Conservation (phyloP, 2,113 vertebrate genomes). For the pig (Sus scrofa) region DNA sequence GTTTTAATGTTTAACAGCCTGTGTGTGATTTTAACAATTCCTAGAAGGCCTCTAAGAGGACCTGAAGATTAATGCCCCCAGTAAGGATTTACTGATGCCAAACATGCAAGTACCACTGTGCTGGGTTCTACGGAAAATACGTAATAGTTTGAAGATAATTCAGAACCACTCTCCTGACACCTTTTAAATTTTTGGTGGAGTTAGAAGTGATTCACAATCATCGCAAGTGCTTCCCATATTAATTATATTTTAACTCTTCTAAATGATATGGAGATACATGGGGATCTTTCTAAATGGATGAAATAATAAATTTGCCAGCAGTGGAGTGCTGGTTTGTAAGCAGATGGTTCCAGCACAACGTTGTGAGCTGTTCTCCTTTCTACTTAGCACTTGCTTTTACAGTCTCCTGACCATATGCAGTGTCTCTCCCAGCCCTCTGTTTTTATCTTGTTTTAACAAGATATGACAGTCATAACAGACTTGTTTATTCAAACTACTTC, state of each 20-base stretch:
- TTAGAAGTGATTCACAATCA: neutral
- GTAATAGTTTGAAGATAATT: neutral
- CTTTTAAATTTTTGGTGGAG: neutral
- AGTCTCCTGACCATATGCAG: conserved; percentile 56
- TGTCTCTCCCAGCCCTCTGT: neutral
- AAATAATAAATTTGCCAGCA: neutral
- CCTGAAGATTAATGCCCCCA: neutral
- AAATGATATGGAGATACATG: neutral
- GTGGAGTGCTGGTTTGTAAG: neutral
- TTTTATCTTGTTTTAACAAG: conserved; percentile 68
- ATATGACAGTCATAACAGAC: conserved; percentile 63
- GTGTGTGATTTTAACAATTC: neutral
- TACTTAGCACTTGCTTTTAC: neutral
- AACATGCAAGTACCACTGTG: neutral
- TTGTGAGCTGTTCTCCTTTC: conserved; percentile 6
- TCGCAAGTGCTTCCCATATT: neutral
- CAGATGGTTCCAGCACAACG: conserved; percentile 42
- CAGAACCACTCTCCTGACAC: neutral
- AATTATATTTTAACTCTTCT: conserved; percentile 23
- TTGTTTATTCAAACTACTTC: conserved; percentile 58
- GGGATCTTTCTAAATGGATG: conserved; percentile 9
- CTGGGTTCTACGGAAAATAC: neutral
- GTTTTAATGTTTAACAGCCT: neutral
- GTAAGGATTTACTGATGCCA: rapidly evolving
- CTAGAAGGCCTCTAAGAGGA: neutral